Conservation (phyloP, 2,797 vertebrate genomes). For the Sebastes diploproa region DNA sequence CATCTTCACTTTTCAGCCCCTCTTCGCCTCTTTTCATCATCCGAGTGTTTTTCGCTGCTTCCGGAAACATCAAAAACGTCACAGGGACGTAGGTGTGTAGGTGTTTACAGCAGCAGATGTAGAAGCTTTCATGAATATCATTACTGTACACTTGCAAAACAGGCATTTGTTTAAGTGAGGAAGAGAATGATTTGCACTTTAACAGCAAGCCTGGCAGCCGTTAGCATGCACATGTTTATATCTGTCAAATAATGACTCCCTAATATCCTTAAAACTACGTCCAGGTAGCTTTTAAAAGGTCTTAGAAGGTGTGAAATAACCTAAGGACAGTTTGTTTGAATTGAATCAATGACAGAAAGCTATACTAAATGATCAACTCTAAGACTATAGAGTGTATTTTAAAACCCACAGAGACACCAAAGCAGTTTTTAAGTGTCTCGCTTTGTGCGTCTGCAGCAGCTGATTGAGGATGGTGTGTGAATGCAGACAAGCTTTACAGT, state of each 20-base stretch:
- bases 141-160: neutral
- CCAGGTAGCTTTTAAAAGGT: neutral
- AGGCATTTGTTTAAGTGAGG: neutral
- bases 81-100: neutral
- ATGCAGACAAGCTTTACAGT: neutral
- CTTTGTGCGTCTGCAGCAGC: neutral
- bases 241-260: neutral
- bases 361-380: neutral
- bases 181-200: neutral
- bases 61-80: neutral
- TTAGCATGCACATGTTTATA: neutral
- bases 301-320: neutral
- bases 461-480: slow-evolving; percentile 2
- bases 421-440: neutral
- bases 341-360: neutral
- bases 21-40: slow-evolving; percentile 8
- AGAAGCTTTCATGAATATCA: neutral
- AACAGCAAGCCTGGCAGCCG: neutral
- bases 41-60: neutral
- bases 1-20: neutral
- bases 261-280: neutral
- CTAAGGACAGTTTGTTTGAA: rapidly evolving
- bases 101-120: neutral
- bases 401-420: neutral
- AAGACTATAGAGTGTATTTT: neutral